These are phyloP conservation scores for Caenorhabditis afra DNA, from an alignment of 2,888 invertebrate genomes.

Conservation along the genomic window DNA sequence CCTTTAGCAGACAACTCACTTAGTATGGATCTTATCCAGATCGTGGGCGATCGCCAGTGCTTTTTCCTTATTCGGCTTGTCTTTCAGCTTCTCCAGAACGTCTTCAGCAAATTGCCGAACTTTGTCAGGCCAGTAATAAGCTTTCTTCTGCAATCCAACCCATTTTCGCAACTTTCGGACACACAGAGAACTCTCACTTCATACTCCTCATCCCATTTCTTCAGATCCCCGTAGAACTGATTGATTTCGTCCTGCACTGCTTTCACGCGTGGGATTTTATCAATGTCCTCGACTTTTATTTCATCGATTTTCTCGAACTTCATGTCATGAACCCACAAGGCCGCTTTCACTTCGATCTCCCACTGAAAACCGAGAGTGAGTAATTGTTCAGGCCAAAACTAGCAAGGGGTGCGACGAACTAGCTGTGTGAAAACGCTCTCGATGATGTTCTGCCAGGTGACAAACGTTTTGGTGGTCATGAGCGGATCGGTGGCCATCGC, in stretches of 20 bases:
- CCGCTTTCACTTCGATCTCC: not conserved
- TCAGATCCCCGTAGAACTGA: not conserved
- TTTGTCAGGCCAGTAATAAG: constrained; percentile 5
- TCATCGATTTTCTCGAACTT: not conserved
- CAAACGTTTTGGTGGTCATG: not conserved
- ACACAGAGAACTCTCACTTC: not conserved
- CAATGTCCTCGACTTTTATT: not conserved
- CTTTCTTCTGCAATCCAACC: not conserved
- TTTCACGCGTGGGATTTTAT: not conserved
- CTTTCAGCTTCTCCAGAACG: not conserved
- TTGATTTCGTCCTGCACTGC: not conserved
- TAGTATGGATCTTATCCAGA: constrained; percentile 2
- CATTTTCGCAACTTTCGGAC: not conserved
- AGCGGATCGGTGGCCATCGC: not conserved
- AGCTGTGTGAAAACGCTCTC: not conserved
- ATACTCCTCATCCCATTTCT: constrained; percentile 13
- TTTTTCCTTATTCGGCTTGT: not conserved
- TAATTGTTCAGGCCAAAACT: not conserved
- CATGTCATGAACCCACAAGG: not conserved
- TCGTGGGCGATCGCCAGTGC: not conserved
- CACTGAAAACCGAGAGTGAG: not conserved
- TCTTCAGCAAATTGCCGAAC: constrained; percentile 6
- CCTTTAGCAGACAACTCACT: not conserved
- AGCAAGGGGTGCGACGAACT: not conserved
- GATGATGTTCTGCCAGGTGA: not conserved